Base-by-base conservation (phyloP, 2,888 invertebrate genomes). In the Megastigmus dorsalis region DNA sequence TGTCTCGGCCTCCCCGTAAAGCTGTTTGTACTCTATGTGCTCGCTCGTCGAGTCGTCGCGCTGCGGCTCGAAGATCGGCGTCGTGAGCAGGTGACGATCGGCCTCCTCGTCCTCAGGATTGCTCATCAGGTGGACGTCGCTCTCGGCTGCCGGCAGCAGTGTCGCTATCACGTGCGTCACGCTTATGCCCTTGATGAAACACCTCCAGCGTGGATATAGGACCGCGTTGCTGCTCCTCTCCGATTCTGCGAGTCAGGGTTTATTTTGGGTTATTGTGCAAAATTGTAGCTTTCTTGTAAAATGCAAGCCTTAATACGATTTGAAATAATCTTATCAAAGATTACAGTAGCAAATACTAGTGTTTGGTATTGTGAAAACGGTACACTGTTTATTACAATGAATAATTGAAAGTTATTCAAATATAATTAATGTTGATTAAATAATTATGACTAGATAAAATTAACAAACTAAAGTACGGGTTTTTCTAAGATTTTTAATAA, bases 171-270 rank as follows among this genome's bases (percentile, higher is more conserved):
- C 89, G 80, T 92, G 92, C 0, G 91, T 91, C 6, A 89, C 86
- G 33, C 90, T 91, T 36, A 92, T 88, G 13, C 91, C 91, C 86
- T 92, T 93, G 30, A 93, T 89, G 82, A 92, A 93, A 84, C 93
- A 94, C 68, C 91, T 89, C 93, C 93, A 94, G 76, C 89, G 89
- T 3, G 89, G 88, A 71, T 78, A 82, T 15, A 23, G 60, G 13
- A 74, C 54, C 0, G 38, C 9, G 15, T 52, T 72, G 10, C 28
- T 33, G 13, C n/a, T 18, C 6, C 30, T 36, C n/a, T 59, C 33
- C 3, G 59, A 18, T 23, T 66, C 66, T 73, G 23, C n/a, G n/a
- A n/a, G n/a, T n/a, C n/a, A n/a, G n/a, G n/a, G n/a, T n/a, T n/a
- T n/a, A n/a, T n/a, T n/a, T n/a, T n/a, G n/a, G n/a, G n/a, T n/a